Conservation (phyloP, 2,113 vertebrate genomes). For the Ptychochromis oligacanthus region DNA sequence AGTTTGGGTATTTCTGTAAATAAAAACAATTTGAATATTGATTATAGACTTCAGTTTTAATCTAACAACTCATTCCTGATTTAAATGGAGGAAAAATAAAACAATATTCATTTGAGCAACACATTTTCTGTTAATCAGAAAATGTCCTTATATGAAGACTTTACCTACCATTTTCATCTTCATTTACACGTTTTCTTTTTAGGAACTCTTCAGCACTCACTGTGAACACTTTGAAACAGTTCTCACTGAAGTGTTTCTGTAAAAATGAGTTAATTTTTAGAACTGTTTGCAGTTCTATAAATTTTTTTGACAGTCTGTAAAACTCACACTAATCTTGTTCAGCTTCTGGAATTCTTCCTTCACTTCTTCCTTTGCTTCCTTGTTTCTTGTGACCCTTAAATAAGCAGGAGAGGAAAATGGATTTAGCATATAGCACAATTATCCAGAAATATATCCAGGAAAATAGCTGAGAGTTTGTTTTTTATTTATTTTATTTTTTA, state of each 20-base stretch:
- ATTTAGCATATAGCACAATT: no score
- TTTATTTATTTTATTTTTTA: no score
- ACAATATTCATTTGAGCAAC: not conserved
- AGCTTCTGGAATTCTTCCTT: not conserved
- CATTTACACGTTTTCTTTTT: accelerated
- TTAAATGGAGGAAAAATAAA: not conserved
- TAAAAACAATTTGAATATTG: not conserved
- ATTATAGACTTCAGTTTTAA: not conserved
- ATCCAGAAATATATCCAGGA: no score
- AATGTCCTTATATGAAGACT: not conserved
- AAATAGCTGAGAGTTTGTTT: no score
- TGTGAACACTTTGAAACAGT: constrained; percentile 30
- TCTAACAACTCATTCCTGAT: no score
- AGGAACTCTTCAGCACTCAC: constrained; percentile 47
- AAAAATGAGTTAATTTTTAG: not conserved
- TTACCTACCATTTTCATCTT: constrained; percentile 16
- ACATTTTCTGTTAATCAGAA: no score
- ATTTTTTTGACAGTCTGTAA: not conserved
- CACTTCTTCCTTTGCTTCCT: not conserved
- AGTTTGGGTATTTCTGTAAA: constrained; percentile 48
- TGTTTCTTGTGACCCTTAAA: constrained; percentile 1
- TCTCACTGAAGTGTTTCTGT: constrained; percentile 40
- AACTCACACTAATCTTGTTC: constrained; percentile 8
- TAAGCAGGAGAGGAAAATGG: not conserved
- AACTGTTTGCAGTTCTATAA: accelerated